A percentile compares a stretch with the other conserved stretches of the same genome.
Conservation (phyloP, 2,888 invertebrate genomes). For the Amblyjoppa fuscipennis region DNA sequence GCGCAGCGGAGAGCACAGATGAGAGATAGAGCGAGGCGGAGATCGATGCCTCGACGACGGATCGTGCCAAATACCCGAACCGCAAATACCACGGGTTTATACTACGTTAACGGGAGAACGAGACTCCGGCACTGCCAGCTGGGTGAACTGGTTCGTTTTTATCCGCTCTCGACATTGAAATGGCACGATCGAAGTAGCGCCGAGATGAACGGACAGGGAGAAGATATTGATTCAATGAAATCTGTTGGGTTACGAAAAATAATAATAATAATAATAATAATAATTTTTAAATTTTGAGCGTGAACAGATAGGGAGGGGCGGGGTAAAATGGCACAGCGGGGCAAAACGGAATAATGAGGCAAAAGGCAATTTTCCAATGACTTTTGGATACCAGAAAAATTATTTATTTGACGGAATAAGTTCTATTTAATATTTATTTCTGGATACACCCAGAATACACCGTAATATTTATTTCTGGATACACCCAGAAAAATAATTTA, state of each 20-base stretch:
- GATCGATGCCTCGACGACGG: conserved; percentile 56
- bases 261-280: neutral
- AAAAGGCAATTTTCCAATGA: too few species aligned
- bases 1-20: neutral
- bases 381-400: too few species aligned
- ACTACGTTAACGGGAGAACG: neutral
- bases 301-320: too few species aligned
- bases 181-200: neutral
- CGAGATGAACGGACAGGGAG: neutral
- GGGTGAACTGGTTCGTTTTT: neutral
- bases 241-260: neutral
- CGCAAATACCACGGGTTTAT: conserved; percentile 46
- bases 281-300: neutral
- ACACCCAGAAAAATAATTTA: too few species aligned
- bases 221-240: neutral
- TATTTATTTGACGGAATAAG: too few species aligned
- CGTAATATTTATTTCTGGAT: too few species aligned
- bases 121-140: conserved; percentile 25
- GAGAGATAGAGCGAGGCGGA: conserved; percentile 27
- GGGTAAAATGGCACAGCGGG: too few species aligned
- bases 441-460: too few species aligned
- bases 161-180: neutral
- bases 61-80: conserved; percentile 57
- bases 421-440: too few species aligned
- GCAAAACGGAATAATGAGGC: too few species aligned